Evolutionary conservation across 2,113 vertebrate genomes (phyloP).

Genomic region (Pelodiscus sinensis): DNA sequence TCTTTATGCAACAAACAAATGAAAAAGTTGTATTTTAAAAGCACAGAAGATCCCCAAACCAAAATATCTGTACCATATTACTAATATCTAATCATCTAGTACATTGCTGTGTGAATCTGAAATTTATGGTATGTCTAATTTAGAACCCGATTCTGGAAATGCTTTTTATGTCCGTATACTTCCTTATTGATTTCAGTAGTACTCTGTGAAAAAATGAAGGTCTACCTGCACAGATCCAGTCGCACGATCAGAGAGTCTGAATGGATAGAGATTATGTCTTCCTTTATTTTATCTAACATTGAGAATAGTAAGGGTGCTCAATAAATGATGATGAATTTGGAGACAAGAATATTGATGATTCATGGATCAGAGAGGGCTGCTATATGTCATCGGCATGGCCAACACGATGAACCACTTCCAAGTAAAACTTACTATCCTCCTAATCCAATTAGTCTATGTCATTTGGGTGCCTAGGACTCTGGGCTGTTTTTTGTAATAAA

Average conservation of each 20-base stretch:
- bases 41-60: constrained; percentile 31
- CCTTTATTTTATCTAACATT: constrained; percentile 63
- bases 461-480: not conserved
- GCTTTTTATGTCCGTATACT: constrained; percentile 34
- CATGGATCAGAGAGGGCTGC: constrained; percentile 68
- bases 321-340: constrained; percentile 64
- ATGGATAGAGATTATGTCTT: constrained; percentile 67
- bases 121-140: constrained; percentile 51
- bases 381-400: constrained; percentile 66
- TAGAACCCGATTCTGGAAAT: not conserved
- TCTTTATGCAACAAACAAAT: not conserved
- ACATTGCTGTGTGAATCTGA: constrained; percentile 24
- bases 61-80: constrained; percentile 5
- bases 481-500: not conserved
- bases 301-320: constrained; percentile 58
- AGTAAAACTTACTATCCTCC: not conserved
- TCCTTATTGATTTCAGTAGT: constrained; percentile 49
- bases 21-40: constrained; percentile 1
- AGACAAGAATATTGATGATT: constrained; percentile 68
- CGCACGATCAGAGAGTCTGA: constrained; percentile 56
- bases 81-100: constrained; percentile 26
- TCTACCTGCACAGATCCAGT: constrained; percentile 37
- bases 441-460: not conserved
- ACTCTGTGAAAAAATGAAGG: constrained; percentile 42
- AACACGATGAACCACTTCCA: constrained; percentile 48